phyloP scores from a whole-genome alignment of 1,140 invertebrate genomes.

The Myzus persicae region DNA sequence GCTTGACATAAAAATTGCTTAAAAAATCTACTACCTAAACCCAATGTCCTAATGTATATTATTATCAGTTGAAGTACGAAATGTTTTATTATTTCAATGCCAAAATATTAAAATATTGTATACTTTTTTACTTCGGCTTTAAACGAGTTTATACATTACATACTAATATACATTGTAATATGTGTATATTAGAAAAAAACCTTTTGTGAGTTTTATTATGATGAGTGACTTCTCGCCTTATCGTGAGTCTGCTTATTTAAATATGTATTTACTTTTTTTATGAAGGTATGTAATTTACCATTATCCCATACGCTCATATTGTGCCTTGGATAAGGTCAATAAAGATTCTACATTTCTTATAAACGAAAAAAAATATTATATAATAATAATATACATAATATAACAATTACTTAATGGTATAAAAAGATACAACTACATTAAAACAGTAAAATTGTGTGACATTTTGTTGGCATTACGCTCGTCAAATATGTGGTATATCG shows the following conservation, averaged over 20 bases:
- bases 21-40: background rate
- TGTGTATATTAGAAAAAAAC: background rate
- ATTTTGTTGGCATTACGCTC: slow-evolving; percentile 5
- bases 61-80: background rate
- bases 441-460: background rate
- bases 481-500: background rate
- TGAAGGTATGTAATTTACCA: background rate
- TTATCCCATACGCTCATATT: background rate
- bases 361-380: background rate
- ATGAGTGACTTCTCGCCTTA: no score
- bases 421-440: background rate
- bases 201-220: background rate
- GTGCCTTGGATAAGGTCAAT: background rate
- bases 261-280: background rate
- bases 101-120: background rate
- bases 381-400: background rate
- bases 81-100: background rate
- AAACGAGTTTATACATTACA: background rate
- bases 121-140: background rate
- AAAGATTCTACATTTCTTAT: background rate
- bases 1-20: background rate
- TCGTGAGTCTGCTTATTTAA: background rate
- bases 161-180: no score
- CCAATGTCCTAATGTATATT: background rate
- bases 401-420: background rate